Conservation (phyloP, 2,888 invertebrate species). For the Hirudinaria manillensis region DNA sequence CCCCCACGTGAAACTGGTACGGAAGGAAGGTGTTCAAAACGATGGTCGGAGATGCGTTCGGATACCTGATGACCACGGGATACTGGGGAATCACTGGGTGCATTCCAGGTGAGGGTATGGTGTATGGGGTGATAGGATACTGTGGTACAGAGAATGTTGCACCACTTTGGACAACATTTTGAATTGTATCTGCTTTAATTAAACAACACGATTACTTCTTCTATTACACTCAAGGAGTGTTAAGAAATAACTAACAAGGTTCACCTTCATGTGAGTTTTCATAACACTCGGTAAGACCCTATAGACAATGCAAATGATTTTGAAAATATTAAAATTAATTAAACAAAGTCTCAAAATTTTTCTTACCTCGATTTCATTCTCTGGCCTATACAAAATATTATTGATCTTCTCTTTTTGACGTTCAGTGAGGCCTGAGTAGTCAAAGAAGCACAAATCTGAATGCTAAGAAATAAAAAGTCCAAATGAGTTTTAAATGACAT, state of each 20-base stretch:
- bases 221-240: neutral
- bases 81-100: neutral
- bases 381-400: neutral
- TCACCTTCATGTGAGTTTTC: neutral
- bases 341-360: neutral
- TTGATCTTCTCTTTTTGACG: slow-evolving; percentile 14
- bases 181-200: neutral
- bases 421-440: neutral
- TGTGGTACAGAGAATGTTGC: too few relatives aligned
- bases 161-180: too few relatives aligned
- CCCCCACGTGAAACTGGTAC: neutral
- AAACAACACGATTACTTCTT: neutral
- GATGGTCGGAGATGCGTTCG: neutral
- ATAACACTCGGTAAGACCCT: neutral
- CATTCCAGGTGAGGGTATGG: neutral
- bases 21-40: slow-evolving; percentile 2
- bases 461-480: neutral
- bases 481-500: neutral
- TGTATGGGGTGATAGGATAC: neutral
- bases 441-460: slow-evolving; percentile 9
- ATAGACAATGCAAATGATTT: neutral
- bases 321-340: neutral
- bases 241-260: neutral
- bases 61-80: slow-evolving; percentile 6
- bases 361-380: neutral